Evolutionary conservation across 2,888 invertebrate species (phyloP).

Genomic region (Galeopsomyia nigrocyanea): DNA sequence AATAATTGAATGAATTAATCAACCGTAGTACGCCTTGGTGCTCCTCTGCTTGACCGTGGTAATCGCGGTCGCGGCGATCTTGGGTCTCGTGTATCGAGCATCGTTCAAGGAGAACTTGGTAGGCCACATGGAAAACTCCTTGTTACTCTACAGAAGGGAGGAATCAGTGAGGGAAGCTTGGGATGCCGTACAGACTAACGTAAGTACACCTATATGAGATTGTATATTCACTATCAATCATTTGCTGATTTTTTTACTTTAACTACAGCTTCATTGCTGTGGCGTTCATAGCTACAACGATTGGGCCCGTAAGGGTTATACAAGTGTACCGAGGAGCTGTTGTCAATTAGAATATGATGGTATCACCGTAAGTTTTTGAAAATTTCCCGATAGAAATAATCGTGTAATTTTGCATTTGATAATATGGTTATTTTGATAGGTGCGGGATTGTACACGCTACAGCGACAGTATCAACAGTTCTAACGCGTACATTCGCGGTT

Average conservation of each 20-base stretch:
- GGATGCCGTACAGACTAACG: constrained; percentile 87
- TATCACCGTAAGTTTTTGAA: constrained; percentile 65
- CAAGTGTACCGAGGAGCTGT: constrained; percentile 80
- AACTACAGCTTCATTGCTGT: constrained; percentile 82
- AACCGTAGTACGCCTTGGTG: constrained; percentile 86
- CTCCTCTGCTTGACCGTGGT: constrained; percentile 90
- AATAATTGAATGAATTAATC: constrained; percentile 50
- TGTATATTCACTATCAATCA: too few relatives aligned
- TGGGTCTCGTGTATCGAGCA: constrained; percentile 91
- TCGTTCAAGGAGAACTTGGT: constrained; percentile 83
- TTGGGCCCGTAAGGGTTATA: constrained; percentile 72
- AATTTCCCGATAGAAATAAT: too few relatives aligned
- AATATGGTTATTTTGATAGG: constrained; percentile 61
- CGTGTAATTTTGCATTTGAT: too few relatives aligned
- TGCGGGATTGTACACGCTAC: constrained; percentile 59
- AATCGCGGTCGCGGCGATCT: constrained; percentile 90
- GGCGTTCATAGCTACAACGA: constrained; percentile 83
- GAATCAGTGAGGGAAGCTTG: constrained; percentile 84
- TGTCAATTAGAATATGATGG: constrained; percentile 70
- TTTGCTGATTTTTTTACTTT: too few relatives aligned
- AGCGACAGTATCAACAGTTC: constrained; percentile 16
- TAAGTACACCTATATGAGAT: constrained; percentile 57
- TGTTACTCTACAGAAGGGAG: constrained; percentile 80
- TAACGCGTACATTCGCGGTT: constrained; percentile 82
- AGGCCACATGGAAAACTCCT: constrained; percentile 83